Base-by-base conservation (phyloP, 2,797 vertebrate genomes). In the Sebastes taczanowskii region DNA sequence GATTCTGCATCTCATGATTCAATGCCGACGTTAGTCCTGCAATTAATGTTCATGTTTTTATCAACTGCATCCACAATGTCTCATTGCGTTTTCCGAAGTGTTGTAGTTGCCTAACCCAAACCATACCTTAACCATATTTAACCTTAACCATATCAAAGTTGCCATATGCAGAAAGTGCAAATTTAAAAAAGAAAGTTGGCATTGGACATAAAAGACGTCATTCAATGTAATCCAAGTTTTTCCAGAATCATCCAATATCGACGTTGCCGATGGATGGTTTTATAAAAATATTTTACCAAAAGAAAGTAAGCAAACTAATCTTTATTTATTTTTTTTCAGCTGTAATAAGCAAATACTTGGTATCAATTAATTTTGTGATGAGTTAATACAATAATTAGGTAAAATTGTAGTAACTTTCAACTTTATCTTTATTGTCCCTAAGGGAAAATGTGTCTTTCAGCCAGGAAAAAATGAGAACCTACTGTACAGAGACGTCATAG, bases 1-100 rank as follows among this genome's bases (percentile, higher is more conserved):
- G 16, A 46, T 46, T 46, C 42, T 46, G 42, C 42, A 46, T 46
- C 42, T 46, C 46, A 20, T 8, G 16, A 49, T 49, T 49, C 1
- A 49, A 49, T 49, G 46, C 46, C 18, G 7, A 49, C 3, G 4
- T 49, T 49, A 20, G 3, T 49, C 18, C 46, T 49, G 46, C 46
- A 49, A 20, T 20, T 49, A 20, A 9, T 49, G 46, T 49, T 49
- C 18, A 49, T 18, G 16, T 49, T 49, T 49, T 49, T 1, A 49
- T 46, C 0, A 18, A 18, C 42, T 46, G 14, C 0, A 46, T 46
- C 42, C 16, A 7, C 42, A 46, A 46, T 46, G 2, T 46, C 18
- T 46, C 42, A 18, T 18, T 46, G 42, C 7, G 0, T 46, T 46
- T 18, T 0, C n/a, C 0, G 18, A 18, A 13, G 13, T 59, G 56